These are phyloP conservation scores for Campylomormyrus tamandua DNA, from an alignment of 2,113 vertebrate species.

Conservation along the genomic window DNA sequence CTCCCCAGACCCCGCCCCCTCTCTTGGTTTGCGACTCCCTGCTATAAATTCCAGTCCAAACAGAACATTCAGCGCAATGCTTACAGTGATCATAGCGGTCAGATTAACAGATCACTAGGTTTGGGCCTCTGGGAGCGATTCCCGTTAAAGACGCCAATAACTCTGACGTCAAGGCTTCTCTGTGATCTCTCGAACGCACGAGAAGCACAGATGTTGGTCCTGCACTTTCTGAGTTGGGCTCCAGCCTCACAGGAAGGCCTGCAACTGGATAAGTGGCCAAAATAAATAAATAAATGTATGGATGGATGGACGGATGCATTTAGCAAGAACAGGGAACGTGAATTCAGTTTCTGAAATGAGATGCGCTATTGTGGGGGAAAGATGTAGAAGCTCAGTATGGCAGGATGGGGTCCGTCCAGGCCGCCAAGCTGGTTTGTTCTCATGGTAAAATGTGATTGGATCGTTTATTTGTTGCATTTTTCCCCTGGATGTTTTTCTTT, in stretches of 20 bases:
- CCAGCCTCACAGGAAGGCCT: background rate
- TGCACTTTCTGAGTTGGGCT: background rate
- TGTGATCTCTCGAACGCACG: background rate
- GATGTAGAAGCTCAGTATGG: background rate
- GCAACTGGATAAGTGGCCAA: background rate
- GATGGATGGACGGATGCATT: background rate
- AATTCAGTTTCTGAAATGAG: background rate
- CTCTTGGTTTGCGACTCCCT: background rate
- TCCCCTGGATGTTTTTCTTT: background rate
- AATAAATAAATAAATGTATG: background rate
- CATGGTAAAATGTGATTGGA: background rate
- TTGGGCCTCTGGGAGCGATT: background rate
- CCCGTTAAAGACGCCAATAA: background rate
- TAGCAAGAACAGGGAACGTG: background rate
- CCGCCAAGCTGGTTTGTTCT: background rate
- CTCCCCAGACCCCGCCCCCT: background rate
- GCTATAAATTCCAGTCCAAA: background rate
- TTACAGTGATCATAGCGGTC: background rate
- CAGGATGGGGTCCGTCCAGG: background rate
- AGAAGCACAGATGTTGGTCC: background rate
- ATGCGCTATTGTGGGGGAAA: background rate
- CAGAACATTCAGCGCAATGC: background rate
- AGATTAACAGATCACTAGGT: background rate
- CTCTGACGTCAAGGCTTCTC: background rate
- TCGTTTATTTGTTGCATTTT: background rate